Evolutionary conservation across 1,140 invertebrate genomes (phyloP).

Genomic region (Chrysoperla carnea): DNA sequence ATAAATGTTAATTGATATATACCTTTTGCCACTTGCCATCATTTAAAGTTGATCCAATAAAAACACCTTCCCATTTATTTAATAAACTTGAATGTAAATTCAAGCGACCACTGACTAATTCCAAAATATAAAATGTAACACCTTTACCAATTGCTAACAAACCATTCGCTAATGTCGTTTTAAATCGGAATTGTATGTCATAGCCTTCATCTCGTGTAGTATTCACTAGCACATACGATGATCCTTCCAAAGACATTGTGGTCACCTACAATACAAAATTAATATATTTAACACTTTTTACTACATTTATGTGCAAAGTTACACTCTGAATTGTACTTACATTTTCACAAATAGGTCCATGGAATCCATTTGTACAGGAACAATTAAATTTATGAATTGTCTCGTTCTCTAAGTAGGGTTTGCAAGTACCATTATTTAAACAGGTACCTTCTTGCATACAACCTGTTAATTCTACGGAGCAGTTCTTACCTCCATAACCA

Average conservation of each 20-base stretch:
- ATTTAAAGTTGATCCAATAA: constrained; percentile 64
- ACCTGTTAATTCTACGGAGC: constrained; percentile 61
- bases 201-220: constrained; percentile 69
- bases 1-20: no score
- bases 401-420: constrained; percentile 59
- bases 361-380: constrained; percentile 60
- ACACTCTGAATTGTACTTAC: constrained; percentile 18
- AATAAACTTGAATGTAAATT: constrained; percentile 72
- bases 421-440: constrained; percentile 67
- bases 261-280: constrained; percentile 35
- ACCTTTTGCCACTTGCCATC: constrained; percentile 76
- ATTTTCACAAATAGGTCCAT: constrained; percentile 58
- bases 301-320: constrained; percentile 4
- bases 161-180: constrained; percentile 73
- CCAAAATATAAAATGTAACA: constrained; percentile 63
- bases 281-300: constrained; percentile 5
- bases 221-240: constrained; percentile 57
- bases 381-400: constrained; percentile 71
- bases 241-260: constrained; percentile 68
- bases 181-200: constrained; percentile 75
- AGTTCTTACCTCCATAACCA: constrained; percentile 83
- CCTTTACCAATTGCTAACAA: constrained; percentile 73
- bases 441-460: constrained; percentile 54
- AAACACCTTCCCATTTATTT: constrained; percentile 79
- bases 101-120: constrained; percentile 58